Percentiles rank a stretch among this genome's conserved stretches.
phyloP scores from a whole-genome alignment of 1,140 invertebrate species.

The Mactra quadrangularis region DNA sequence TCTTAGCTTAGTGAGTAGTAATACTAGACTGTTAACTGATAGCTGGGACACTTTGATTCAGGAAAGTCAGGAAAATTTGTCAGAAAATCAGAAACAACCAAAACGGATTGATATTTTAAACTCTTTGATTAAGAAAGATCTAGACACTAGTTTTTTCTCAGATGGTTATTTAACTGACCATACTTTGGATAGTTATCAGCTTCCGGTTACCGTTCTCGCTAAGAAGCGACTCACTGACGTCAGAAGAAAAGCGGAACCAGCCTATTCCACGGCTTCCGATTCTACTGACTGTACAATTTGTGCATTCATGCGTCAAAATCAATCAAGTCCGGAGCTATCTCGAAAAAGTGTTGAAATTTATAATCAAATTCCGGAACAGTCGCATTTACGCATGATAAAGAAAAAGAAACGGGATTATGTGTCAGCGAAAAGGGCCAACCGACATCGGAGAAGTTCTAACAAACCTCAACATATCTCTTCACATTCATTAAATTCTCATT shows the following conservation, averaged over 20 bases:
- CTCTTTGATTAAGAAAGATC: slow-evolving; percentile 59
- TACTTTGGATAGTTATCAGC: slow-evolving; percentile 58
- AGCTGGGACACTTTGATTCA: slow-evolving; percentile 69
- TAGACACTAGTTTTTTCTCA: slow-evolving; percentile 70
- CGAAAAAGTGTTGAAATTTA: slow-evolving; percentile 1
- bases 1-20: slow-evolving; percentile 54
- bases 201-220: slow-evolving; percentile 66
- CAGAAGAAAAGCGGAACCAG: slow-evolving; percentile 1
- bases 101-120: slow-evolving; percentile 58
- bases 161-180: slow-evolving; percentile 71
- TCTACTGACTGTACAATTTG: slow-evolving; percentile 68
- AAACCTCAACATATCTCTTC: background rate
- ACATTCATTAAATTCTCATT: slow-evolving; percentile 13
- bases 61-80: slow-evolving; percentile 40
- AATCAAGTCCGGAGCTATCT: slow-evolving; percentile 20
- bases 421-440: background rate
- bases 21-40: slow-evolving; percentile 68
- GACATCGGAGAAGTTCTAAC: slow-evolving; percentile 2
- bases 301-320: slow-evolving; percentile 52
- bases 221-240: slow-evolving; percentile 47
- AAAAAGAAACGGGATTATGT: slow-evolving; percentile 17
- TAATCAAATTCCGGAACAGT: background rate
- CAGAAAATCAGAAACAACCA: slow-evolving; percentile 26
- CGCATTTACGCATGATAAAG: background rate
- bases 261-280: slow-evolving; percentile 58